phyloP scores from a whole-genome alignment of 2,888 invertebrate genomes.

The Cephus nigrinus region DNA sequence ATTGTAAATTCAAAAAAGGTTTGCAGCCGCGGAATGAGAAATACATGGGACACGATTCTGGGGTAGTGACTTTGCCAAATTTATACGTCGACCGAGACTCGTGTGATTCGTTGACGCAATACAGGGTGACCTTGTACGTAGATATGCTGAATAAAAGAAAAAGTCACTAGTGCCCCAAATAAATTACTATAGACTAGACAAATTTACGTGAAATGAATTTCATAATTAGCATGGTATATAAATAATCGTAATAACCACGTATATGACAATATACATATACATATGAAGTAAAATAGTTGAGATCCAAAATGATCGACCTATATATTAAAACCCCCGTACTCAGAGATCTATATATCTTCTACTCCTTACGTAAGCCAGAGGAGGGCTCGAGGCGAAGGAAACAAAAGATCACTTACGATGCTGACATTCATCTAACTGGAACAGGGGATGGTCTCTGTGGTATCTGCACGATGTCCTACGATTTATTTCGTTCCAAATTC shows the following conservation, averaged over 20 bases:
- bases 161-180: background rate
- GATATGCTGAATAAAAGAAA: background rate
- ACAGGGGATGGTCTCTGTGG: slow-evolving; percentile 15
- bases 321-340: background rate
- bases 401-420: slow-evolving; percentile 14
- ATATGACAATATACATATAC: no score
- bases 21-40: background rate
- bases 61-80: background rate
- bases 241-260: no score
- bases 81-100: background rate
- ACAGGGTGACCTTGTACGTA: background rate
- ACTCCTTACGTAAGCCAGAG: background rate
- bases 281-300: no score
- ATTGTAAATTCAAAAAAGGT: background rate
- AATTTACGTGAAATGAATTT: background rate
- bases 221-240: background rate
- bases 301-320: no score
- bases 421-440: slow-evolving; percentile 19
- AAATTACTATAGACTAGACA: background rate
- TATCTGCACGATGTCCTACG: background rate
- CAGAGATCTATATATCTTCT: background rate
- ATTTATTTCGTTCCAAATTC: slow-evolving; percentile 18
- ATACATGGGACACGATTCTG: background rate
- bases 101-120: background rate
- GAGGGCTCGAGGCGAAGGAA: background rate